phyloP scores from a whole-genome alignment of 2,113 vertebrate genomes.

The Leucoraja erinaceus region DNA sequence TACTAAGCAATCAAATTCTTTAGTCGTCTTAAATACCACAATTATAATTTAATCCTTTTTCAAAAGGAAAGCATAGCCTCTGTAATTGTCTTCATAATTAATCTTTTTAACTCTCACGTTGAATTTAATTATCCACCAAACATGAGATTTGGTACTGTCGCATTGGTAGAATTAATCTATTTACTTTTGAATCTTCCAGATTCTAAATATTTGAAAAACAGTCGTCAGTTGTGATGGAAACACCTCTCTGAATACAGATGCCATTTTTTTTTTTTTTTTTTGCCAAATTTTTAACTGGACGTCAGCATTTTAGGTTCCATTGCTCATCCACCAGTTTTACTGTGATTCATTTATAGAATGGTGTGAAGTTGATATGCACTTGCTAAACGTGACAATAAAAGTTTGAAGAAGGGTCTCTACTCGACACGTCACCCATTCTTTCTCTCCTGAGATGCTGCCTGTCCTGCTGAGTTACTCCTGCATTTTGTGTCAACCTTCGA shows the following conservation, averaged over 20 bases:
- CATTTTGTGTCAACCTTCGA: too few species aligned
- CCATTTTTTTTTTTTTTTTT: background rate
- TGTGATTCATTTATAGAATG: too few species aligned
- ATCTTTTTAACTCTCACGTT: background rate
- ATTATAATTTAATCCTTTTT: background rate
- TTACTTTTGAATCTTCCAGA: background rate
- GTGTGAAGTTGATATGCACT: too few species aligned
- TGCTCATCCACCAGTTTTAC: too few species aligned
- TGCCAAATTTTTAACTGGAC: background rate
- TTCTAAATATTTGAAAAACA: background rate
- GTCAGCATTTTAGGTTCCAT: too few species aligned
- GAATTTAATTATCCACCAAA: background rate
- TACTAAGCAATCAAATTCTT: background rate
- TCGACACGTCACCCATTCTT: too few species aligned
- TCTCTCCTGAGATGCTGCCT: too few species aligned
- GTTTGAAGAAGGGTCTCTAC: too few species aligned
- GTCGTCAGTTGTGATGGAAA: background rate
- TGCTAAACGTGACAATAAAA: too few species aligned
- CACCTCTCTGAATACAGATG: background rate
- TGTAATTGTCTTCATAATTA: background rate
- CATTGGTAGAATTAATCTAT: background rate
- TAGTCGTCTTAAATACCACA: background rate
- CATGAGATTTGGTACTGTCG: background rate
- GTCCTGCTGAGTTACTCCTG: too few species aligned
- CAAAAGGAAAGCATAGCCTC: background rate